Evolutionary conservation across 2,888 invertebrate species (phyloP), one percentile per base, ranked within the genome.

Genomic region (Margaritifera margaritifera): DNA sequence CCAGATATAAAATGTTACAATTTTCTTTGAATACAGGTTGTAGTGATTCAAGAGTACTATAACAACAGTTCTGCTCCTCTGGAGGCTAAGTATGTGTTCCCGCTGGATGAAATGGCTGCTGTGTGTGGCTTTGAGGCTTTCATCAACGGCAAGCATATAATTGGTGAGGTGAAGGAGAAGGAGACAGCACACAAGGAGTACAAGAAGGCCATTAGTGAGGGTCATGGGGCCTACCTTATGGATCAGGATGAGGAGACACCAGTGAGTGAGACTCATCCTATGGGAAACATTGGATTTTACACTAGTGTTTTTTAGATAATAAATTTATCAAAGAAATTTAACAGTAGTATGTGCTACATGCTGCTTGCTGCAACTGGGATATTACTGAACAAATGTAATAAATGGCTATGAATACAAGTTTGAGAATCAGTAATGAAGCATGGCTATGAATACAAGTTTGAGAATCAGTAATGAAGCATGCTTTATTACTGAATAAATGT

Each of bases 121-220:
- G 89, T 90, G 51, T 90, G 89, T 80, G 90, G 89, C 1, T 90
- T 90, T 80, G 90, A 90, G 71, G 90, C 90, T 2, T 90, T 87
- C 79, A 89, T 90, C 71, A 89, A 90, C 72, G 88, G 86, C 59
- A 89, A 89, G 68, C 89, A 90, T 72, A 86, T 90, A 19, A 80
- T 90, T 5, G 90, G 90, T 19, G 84, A 87, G 68, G 88, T 90
- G 64, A 89, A 90, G 72, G 90, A 90, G 79, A 90, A 90, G 71
- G 86, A 89, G 70, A 79, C 77, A 24, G 90, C 90, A 11, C 86
- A 87, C 65, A 77, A 80, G 55, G 89, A 90, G 67, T 90, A 90
- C 79, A 85, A 84, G 72, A 82, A 89, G 71, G 90, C 90, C 50
- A 83, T 90, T 62, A 80, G 84, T 69, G 82, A 87, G 70, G 90